phyloP scores from a whole-genome alignment of 2,797 vertebrate genomes.

The Rhincodon typus region DNA sequence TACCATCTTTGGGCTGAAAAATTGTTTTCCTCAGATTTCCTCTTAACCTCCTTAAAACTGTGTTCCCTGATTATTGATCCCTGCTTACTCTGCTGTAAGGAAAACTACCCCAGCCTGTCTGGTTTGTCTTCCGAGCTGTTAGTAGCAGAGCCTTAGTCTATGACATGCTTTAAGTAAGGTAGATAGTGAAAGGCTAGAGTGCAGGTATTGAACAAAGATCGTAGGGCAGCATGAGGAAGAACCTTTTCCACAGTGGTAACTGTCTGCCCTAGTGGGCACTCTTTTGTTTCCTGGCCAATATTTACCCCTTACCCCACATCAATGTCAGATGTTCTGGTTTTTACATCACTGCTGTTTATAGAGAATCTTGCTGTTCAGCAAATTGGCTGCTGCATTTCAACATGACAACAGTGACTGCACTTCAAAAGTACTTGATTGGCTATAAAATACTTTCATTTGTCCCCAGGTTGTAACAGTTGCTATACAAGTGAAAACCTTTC shows the following conservation, averaged over 20 bases:
- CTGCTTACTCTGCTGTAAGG: no score
- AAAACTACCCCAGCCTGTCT: no score
- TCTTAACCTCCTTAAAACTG: no score
- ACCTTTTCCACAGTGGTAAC: not conserved
- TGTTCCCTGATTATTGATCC: no score
- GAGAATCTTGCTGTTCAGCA: not conserved
- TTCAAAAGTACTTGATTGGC: not conserved
- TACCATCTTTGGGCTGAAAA: no score
- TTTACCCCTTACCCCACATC: not conserved
- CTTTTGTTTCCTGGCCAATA: not conserved
- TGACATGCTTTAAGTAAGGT: not conserved
- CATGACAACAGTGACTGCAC: not conserved
- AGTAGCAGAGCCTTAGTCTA: no score
- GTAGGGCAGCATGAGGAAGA: not conserved
- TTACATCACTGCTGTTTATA: not conserved
- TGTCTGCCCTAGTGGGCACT: not conserved
- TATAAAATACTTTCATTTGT: not conserved
- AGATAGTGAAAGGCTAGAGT: not conserved
- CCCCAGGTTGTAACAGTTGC: not conserved
- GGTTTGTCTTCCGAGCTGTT: no score
- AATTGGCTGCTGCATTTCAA: not conserved
- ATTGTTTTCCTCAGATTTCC: no score
- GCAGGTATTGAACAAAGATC: not conserved
- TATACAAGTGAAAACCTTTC: not conserved
- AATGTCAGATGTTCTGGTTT: not conserved